Percentiles rank a stretch among this genome's conserved stretches.
These are phyloP conservation scores for Triplophysa dalaica DNA, from an alignment of 2,113 vertebrate species.

Conservation along the genomic window DNA sequence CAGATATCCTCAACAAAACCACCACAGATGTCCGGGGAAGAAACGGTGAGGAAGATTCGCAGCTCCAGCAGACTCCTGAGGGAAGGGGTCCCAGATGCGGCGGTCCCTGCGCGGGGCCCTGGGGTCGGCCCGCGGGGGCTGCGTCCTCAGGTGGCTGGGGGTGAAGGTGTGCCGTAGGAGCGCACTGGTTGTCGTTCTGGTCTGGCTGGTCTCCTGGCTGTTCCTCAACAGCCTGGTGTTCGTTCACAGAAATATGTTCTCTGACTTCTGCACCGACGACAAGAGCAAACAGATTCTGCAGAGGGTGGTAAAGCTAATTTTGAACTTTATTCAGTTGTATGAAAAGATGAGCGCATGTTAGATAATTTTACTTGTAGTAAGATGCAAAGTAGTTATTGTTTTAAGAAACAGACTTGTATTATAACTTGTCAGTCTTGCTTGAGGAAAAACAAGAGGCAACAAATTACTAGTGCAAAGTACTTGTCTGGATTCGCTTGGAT, in stretches of 20 bases:
- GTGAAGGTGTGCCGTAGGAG: slow-evolving; percentile 73
- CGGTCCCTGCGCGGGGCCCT: slow-evolving; percentile 22
- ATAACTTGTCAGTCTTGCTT: background rate
- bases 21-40: slow-evolving; percentile 30
- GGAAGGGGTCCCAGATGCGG: slow-evolving; percentile 1
- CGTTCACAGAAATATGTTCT: slow-evolving; percentile 80
- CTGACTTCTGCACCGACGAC: slow-evolving; percentile 89
- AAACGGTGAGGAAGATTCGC: slow-evolving; percentile 18
- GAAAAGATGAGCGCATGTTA: background rate
- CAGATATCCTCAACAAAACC: slow-evolving; percentile 17
- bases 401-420: background rate
- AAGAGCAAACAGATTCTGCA: slow-evolving; percentile 84
- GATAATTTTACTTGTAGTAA: no score
- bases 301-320: slow-evolving; percentile 81
- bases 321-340: background rate
- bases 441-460: background rate
- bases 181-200: slow-evolving; percentile 74
- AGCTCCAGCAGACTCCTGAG: slow-evolving; percentile 18
- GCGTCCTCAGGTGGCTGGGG: slow-evolving; percentile 70
- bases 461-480: background rate
- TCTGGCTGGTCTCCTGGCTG: slow-evolving; percentile 84
- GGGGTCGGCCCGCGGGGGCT: slow-evolving; percentile 56
- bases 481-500: background rate
- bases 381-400: background rate
- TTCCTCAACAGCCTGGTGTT: slow-evolving; percentile 81